phyloP scores from a whole-genome alignment of 2,888 invertebrate genomes.

The Sphaeridia pumilis region DNA sequence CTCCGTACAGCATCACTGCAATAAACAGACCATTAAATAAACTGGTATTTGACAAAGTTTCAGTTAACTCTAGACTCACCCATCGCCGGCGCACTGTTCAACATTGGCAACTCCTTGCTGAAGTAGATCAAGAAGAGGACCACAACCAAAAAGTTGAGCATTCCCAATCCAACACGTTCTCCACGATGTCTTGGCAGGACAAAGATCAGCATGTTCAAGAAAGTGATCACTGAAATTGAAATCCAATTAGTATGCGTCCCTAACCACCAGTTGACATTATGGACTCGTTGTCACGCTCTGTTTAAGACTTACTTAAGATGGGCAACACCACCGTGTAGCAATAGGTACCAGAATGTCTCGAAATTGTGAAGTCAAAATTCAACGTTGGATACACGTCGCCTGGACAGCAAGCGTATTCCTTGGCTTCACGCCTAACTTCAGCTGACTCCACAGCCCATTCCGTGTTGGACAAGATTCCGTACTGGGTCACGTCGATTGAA shows the following conservation, averaged over 20 bases:
- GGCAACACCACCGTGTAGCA: neutral
- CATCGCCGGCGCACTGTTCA: slow-evolving; percentile 4
- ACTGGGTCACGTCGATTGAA: neutral
- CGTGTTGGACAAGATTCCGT: neutral
- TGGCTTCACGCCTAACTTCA: neutral
- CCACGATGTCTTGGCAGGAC: slow-evolving; percentile 6
- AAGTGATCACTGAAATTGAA: neutral
- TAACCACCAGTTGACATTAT: no score
- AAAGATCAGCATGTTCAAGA: slow-evolving; percentile 7
- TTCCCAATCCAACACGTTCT: slow-evolving; percentile 3
- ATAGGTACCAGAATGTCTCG: neutral
- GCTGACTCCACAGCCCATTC: slow-evolving; percentile 1
- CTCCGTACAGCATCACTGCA: slow-evolving; percentile 11
- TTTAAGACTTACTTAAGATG: neutral
- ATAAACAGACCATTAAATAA: neutral
- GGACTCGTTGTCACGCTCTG: neutral
- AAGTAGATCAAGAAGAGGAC: slow-evolving; percentile 5
- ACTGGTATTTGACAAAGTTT: neutral
- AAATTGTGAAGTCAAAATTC: neutral
- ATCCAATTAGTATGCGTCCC: no score
- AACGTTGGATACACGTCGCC: neutral
- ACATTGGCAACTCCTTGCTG: slow-evolving; percentile 1
- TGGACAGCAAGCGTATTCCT: slow-evolving; percentile 7
- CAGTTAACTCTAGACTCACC: neutral
- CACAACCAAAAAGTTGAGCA: slow-evolving; percentile 8